Evolutionary conservation across 2,888 invertebrate genomes (phyloP), one percentile per base, ranked within the genome.

Genomic region (Papilio protenor): DNA sequence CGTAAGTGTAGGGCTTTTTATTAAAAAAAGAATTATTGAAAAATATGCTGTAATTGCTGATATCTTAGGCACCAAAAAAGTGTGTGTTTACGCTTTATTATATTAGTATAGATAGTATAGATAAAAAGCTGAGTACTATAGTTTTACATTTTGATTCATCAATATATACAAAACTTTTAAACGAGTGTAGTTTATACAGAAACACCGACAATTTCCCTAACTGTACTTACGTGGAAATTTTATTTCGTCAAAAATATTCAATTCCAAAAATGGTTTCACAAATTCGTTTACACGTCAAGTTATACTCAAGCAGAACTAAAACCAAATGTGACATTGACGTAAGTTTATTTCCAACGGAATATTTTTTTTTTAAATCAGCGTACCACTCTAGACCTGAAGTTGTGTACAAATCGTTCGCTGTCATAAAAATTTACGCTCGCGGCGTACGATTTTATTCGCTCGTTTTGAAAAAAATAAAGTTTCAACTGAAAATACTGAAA

Each of bases 391-490:
- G 16, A 66, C 33, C 40, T 40, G 18, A 66, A 66, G 71, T 71
- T 52, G n/a, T 27, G 52, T 33, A 27, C 10, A 52, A 71, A 71
- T 71, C 71, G 71, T 71, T 23, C 23, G 23, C 71, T 52, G 52
- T 71, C 23, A 71, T 71, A 52, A 71, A 71, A 71, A 71, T 47
- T 21, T 70, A 70, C 33, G 52, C 49, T 52, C 27, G 52, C 8
- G 16, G 27, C 18, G 16, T 10, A 52, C 12, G 27, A 49, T 49
- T 71, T 71, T 33, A 52, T 71, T 52, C 52, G 23, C 52, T 71
- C 71, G 71, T 52, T 23, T 71, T 71, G 23, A 18, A 49, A 55
- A 71, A 70, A 71, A 27, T 27, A 61, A 40, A 27, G 3, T 33
- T 71, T 71, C 23, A 49, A 49, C 49, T 71, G 49, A 49, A 33